Evolutionary conservation across 2,113 vertebrate genomes (phyloP).

Genomic region (Alethe castanea): DNA sequence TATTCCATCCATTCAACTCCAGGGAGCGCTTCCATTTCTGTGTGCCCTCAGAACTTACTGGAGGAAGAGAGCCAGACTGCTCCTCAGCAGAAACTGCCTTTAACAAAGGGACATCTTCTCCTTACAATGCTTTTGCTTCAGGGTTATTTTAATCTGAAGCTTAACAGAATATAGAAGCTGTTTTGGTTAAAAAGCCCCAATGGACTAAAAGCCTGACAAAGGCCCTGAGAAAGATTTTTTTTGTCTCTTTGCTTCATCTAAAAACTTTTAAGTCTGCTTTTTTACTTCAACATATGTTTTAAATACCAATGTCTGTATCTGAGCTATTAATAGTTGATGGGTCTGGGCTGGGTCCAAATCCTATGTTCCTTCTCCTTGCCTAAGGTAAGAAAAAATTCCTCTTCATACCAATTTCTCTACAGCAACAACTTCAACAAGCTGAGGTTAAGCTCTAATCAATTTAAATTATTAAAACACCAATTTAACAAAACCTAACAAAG

Average conservation of each 20-base stretch:
- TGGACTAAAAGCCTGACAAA: not conserved
- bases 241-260: not conserved
- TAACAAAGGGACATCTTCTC: not conserved
- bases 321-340: not conserved
- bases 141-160: conserved; percentile 6
- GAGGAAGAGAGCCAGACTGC: not conserved
- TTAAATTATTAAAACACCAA: not conserved
- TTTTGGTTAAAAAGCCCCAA: conserved; percentile 6
- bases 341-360: not conserved
- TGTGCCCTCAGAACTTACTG: not conserved
- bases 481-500: not conserved
- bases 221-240: not conserved
- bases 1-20: not conserved
- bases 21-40: not conserved
- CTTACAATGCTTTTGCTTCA: not conserved
- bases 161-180: not conserved
- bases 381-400: not conserved
- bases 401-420: not conserved
- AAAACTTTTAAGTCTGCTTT: not conserved
- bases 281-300: not conserved
- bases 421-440: not conserved
- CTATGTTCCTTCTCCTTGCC: not conserved
- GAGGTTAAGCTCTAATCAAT: not conserved
- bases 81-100: conserved; percentile 10
- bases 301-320: not conserved